Percentiles rank a stretch among this genome's conserved stretches.
Conservation (phyloP, 2,113 vertebrate genomes). For the Petromus typicus region DNA sequence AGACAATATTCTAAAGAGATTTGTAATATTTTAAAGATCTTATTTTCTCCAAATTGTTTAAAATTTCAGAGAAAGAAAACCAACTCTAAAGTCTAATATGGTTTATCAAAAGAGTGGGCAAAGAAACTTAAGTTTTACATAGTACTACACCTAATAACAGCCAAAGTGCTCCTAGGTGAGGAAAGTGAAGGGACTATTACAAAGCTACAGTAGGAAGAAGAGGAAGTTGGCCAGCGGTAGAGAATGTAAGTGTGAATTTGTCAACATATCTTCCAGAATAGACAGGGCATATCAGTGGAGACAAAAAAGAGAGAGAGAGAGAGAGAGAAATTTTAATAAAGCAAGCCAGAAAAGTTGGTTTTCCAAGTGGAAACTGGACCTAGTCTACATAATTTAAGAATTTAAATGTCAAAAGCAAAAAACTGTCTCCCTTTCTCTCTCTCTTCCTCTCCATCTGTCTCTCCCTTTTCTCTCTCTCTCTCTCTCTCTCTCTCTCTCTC, state of each 20-base stretch:
- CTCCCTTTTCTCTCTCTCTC: neutral
- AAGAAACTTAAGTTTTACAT: neutral
- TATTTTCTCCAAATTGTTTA: neutral
- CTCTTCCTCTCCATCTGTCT: neutral
- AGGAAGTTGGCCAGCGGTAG: neutral
- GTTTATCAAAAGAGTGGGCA: neutral
- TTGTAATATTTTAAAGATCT: neutral
- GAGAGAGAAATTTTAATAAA: neutral
- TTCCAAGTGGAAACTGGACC: neutral
- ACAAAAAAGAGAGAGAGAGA: no score
- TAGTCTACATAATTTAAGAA: conserved; percentile 1
- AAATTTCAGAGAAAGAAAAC: neutral
- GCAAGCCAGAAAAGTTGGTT: neutral
- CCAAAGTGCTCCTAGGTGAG: neutral
- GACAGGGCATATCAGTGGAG: neutral
- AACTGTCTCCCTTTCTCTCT: neutral
- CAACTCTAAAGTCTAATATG: neutral
- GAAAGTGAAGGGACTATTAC: neutral
- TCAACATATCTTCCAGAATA: neutral
- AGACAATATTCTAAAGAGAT: no score
- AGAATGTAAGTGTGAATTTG: neutral
- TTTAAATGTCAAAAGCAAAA: conserved; percentile 23
- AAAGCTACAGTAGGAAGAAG: neutral
- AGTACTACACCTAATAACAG: neutral
- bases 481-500: no score